phyloP scores from a whole-genome alignment of 2,797 vertebrate species.

The Cottoperca gobio region DNA sequence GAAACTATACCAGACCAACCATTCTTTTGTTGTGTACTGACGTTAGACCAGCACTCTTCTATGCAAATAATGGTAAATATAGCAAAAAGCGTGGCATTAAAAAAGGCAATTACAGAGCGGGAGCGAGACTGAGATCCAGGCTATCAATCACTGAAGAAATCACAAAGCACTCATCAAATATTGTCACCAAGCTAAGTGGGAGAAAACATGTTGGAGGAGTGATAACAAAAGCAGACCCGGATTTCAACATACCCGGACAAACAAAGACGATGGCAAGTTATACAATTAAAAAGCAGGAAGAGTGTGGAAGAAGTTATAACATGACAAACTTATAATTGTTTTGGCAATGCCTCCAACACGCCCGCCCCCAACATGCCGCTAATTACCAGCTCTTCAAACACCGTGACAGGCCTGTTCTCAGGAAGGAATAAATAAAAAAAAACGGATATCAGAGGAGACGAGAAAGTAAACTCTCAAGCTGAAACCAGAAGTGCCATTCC shows the following conservation, averaged over 20 bases:
- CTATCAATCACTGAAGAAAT: conserved; percentile 53
- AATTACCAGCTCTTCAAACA: conserved; percentile 33
- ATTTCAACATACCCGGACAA: conserved; percentile 3
- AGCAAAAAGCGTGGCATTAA: background rate
- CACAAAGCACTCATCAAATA: conserved; percentile 54
- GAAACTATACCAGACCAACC: background rate
- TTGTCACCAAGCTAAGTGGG: conserved; percentile 47
- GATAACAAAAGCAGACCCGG: conserved; percentile 45
- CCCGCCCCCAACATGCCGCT: conserved; percentile 26
- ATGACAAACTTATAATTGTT: conserved; percentile 47
- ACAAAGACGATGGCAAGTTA: conserved; percentile 40
- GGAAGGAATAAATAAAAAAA: conserved; percentile 1
- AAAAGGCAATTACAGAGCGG: conserved; percentile 29
- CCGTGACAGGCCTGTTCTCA: conserved; percentile 12
- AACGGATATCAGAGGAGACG: conserved; percentile 23
- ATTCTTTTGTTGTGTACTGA: background rate
- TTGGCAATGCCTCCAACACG: conserved; percentile 29
- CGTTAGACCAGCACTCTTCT: background rate
- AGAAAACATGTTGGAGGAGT: conserved; percentile 56
- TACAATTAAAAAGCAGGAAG: conserved; percentile 6
- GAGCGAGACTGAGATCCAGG: background rate
- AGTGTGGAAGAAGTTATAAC: conserved; percentile 27
- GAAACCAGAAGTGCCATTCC: conserved; percentile 56
- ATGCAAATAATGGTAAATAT: conserved; percentile 14
- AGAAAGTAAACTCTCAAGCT: conserved; percentile 21